Evolutionary conservation across 2,113 vertebrate species (phyloP).

Genomic region (Cnemophilus loriae): DNA sequence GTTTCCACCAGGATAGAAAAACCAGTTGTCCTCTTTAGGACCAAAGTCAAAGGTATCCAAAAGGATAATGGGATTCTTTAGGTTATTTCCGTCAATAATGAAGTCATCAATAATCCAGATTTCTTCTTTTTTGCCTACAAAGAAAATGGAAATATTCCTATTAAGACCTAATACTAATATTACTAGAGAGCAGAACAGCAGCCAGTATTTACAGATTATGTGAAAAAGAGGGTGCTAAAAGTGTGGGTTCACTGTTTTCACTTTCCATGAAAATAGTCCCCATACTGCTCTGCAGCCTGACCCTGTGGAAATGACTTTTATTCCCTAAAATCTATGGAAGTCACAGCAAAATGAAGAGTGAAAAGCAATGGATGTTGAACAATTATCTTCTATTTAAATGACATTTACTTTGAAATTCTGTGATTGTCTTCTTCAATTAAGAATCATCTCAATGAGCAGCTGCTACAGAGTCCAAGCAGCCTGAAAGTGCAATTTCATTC

Average conservation of each 20-base stretch:
- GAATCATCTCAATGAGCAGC: neutral
- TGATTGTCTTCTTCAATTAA: neutral
- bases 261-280: neutral
- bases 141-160: slow-evolving; percentile 8
- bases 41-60: slow-evolving; percentile 92
- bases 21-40: slow-evolving; percentile 90
- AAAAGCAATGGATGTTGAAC: neutral
- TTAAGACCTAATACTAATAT: neutral
- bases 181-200: neutral
- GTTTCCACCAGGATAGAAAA: slow-evolving; percentile 96
- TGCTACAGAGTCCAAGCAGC: neutral
- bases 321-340: neutral
- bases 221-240: neutral
- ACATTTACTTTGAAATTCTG: neutral
- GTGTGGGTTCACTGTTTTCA: neutral
- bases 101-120: slow-evolving; percentile 98
- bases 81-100: slow-evolving; percentile 90
- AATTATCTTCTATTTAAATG: neutral
- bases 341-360: neutral
- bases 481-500: neutral
- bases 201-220: neutral
- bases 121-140: slow-evolving; percentile 94
- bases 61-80: slow-evolving; percentile 85
- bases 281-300: neutral
- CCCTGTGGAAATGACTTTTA: neutral